These are phyloP conservation scores for Papilio polytes DNA, from an alignment of 1,140 invertebrate species.

Conservation along the genomic window DNA sequence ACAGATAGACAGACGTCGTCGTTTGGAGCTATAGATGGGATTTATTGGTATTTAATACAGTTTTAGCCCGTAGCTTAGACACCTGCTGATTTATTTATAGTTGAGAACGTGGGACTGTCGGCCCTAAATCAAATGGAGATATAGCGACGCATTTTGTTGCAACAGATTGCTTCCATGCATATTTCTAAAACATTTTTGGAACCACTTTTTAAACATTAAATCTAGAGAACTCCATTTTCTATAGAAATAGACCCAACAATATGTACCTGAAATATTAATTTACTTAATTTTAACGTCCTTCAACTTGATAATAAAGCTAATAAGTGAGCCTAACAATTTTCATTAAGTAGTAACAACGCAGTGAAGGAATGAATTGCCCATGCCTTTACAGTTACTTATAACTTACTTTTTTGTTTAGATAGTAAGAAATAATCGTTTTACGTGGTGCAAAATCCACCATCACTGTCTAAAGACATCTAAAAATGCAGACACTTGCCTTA, in stretches of 20 bases:
- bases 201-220: neutral
- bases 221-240: neutral
- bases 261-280: too few species aligned
- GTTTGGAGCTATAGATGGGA: constrained; percentile 41
- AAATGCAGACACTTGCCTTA: too few species aligned
- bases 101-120: constrained; percentile 46
- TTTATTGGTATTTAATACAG: constrained; percentile 54
- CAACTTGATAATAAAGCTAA: too few species aligned
- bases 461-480: too few species aligned
- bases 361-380: too few species aligned
- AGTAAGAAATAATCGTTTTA: too few species aligned
- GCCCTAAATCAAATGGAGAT: constrained; percentile 45
- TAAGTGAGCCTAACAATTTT: too few species aligned
- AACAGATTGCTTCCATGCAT: constrained; percentile 7
- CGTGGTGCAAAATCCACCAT: too few species aligned
- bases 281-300: too few species aligned
- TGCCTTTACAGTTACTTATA: too few species aligned
- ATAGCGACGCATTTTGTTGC: constrained; percentile 40
- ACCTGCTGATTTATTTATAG: constrained; percentile 61
- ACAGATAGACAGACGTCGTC: constrained; percentile 49
- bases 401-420: too few species aligned
- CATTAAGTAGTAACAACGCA: too few species aligned
- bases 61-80: constrained; percentile 51
- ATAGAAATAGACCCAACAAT: neutral
- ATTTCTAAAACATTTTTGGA: neutral